phyloP scores from a whole-genome alignment of 1,140 invertebrate species.

The Phortica variegata region DNA sequence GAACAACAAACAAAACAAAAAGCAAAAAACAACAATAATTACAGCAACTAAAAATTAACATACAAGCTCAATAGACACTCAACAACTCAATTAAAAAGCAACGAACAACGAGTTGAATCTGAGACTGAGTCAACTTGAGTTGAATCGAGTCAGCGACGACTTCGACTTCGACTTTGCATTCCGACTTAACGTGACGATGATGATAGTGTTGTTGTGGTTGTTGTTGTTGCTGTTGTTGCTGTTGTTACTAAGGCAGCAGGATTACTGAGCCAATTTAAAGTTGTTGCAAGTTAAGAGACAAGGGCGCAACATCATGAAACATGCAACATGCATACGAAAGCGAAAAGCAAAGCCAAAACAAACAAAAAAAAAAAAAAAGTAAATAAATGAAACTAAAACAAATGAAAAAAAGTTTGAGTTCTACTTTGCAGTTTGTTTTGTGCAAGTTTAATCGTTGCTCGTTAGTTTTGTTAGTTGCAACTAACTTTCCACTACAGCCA shows the following conservation, averaged over 20 bases:
- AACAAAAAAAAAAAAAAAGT: constrained; percentile 26
- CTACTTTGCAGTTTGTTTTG: too few species aligned
- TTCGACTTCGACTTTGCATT: too few species aligned
- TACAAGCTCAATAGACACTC: constrained; percentile 24
- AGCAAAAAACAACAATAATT: constrained; percentile 23
- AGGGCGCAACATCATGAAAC: too few species aligned
- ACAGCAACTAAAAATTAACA: constrained; percentile 28
- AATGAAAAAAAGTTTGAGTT: constrained; percentile 15
- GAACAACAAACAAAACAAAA: constrained; percentile 1
- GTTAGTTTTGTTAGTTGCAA: constrained; percentile 15
- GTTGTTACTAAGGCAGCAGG: not conserved
- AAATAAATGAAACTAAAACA: constrained; percentile 12
- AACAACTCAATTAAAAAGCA: constrained; percentile 27
- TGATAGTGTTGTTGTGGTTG: not conserved
- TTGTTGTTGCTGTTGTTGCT: constrained; percentile 1
- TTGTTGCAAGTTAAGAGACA: not conserved
- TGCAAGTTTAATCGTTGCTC: constrained; percentile 21
- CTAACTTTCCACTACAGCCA: constrained; percentile 2
- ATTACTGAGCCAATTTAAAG: too few species aligned
- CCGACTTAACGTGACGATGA: too few species aligned
- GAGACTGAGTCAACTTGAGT: too few species aligned
- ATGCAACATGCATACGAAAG: too few species aligned
- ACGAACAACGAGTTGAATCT: too few species aligned
- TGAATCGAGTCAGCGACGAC: too few species aligned
- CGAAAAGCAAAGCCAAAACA: too few species aligned